Evolutionary conservation across 2,888 invertebrate species (phyloP).

Genomic region (Falcaria lacertinaria): DNA sequence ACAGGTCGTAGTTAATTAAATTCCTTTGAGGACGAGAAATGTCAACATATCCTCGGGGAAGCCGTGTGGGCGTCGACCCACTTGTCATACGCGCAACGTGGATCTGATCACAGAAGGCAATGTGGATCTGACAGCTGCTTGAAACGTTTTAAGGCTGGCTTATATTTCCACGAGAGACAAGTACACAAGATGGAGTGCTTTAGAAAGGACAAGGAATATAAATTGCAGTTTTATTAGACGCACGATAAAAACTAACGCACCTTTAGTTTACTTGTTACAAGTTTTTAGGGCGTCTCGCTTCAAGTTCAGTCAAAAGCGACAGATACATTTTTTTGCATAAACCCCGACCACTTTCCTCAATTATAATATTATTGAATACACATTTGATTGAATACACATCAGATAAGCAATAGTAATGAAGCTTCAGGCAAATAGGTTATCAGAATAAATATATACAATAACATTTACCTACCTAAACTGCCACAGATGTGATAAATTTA

Average conservation of each 20-base stretch:
- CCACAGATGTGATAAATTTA: neutral
- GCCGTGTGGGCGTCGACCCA: neutral
- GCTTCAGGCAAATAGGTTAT: neutral
- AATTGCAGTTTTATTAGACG: neutral
- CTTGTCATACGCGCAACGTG: constrained; percentile 1
- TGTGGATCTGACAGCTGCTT: constrained; percentile 1
- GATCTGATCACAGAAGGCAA: neutral
- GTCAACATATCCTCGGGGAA: neutral
- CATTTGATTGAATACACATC: too few relatives aligned
- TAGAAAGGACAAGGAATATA: neutral
- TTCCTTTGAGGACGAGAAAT: neutral
- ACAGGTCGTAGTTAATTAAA: neutral
- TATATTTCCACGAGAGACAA: neutral
- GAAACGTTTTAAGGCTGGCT: neutral
- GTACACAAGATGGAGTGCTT: neutral
- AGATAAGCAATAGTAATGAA: too few relatives aligned
- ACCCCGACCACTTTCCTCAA: too few relatives aligned
- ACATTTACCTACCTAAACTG: neutral
- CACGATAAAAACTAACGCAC: too few relatives aligned
- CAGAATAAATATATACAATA: neutral
- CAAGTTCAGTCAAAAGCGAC: too few relatives aligned
- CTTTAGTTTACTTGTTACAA: too few relatives aligned
- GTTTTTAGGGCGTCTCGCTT: too few relatives aligned
- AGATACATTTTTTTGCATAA: too few relatives aligned
- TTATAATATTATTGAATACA: too few relatives aligned